Base-by-base conservation (phyloP, 2,888 invertebrate genomes). In the Xylocampa areola region DNA sequence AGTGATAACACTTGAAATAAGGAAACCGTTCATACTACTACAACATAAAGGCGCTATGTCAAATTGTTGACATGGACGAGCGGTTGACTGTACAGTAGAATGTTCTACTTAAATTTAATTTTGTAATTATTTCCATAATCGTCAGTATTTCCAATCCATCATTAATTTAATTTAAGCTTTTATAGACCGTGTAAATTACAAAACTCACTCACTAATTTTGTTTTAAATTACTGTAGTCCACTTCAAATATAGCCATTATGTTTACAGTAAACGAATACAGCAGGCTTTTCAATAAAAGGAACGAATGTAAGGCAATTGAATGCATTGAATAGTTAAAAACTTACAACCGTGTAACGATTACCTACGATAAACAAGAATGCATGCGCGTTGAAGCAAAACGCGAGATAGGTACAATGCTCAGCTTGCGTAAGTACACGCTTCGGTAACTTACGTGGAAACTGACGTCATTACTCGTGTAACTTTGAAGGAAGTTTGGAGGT, bases 311-410 rank as follows among this genome's bases (percentile, higher is more conserved):
- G 23, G 39, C 44, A 67, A 50, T 39, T 35, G 36, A 66, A 58
- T 49, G 49, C 39, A 62, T 53, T 67, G 49, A 65, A 65, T 48
- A 50, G 47, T 57, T 64, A 45, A 43, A 41, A 4, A 14, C 29
- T 57, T 64, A 45, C 47, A 41, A 4, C 14, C 29, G 14, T 33
- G 39, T 41, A 47, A 47, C 49, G 32, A 72, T 62, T 57, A 60
- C 51, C 27, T 44, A 47, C 49, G 32, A 72, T 62, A 59, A 60
- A 53, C 27, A 49, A 58, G 57, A 62, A 59, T 65, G 60, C 61
- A 68, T 39, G 65, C 10, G 68, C 76, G 59, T 45, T 71, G 75
- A 68, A 84, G 82, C 64, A 68, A 65, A 81, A 73, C 29, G 51
- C 49, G 35, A 69, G 82, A 85, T 85, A 85, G 80, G n/a, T 53